These are phyloP conservation scores for Galerucella calmariensis DNA, from an alignment of 2,888 invertebrate genomes.

Conservation along the genomic window DNA sequence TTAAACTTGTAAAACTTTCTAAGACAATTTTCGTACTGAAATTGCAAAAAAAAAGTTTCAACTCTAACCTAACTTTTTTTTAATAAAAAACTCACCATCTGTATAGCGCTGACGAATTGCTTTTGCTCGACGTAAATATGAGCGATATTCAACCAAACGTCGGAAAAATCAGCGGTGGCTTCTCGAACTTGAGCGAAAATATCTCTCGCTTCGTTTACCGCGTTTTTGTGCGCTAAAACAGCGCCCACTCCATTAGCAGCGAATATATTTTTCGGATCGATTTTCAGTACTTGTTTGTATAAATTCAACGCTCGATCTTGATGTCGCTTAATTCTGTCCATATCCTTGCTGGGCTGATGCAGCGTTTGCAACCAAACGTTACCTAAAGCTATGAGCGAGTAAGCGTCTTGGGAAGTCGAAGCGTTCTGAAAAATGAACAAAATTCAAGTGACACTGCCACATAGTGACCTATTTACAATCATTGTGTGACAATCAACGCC, in stretches of 20 bases:
- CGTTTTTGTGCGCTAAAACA: constrained; percentile 91
- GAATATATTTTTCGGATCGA: constrained; percentile 97
- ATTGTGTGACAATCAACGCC: no score
- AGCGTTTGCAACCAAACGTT: constrained; percentile 99
- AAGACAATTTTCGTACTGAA: constrained; percentile 96
- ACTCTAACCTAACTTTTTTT: not conserved
- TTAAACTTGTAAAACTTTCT: constrained; percentile 96
- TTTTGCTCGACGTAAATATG: constrained; percentile 99
- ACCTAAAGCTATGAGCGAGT: constrained; percentile 95
- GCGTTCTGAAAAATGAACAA: constrained; percentile 70
- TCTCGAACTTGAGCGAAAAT: constrained; percentile 99
- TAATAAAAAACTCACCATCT: constrained; percentile 77
- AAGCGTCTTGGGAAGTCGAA: constrained; percentile 87
- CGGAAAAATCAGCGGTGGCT: constrained; percentile 98
- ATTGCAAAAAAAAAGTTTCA: constrained; percentile 32
- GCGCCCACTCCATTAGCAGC: constrained; percentile 98
- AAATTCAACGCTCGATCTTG: constrained; percentile 93
- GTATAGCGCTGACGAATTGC: constrained; percentile 96
- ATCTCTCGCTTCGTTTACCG: constrained; percentile 95
- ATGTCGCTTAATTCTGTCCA: constrained; percentile 93
- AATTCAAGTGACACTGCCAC: no score
- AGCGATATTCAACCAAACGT: constrained; percentile 99
- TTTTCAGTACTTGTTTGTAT: constrained; percentile 91
- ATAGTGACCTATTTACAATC: no score
- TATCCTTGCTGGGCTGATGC: constrained; percentile 93